These are phyloP conservation scores for Amblyjoppa proteus DNA, from an alignment of 2,888 invertebrate genomes.

Conservation along the genomic window DNA sequence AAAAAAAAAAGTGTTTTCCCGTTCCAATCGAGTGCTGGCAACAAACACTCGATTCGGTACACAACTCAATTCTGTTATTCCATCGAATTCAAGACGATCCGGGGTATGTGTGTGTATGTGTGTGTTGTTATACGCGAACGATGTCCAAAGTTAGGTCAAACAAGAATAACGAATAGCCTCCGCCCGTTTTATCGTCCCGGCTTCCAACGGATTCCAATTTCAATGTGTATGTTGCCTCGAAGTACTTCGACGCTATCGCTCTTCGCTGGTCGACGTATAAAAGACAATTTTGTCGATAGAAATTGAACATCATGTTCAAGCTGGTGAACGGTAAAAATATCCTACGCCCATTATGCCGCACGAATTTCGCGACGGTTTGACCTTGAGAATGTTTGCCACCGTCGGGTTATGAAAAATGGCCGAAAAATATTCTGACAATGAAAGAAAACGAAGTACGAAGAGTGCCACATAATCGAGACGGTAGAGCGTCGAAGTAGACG, in stretches of 20 bases:
- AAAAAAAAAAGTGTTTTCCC: constrained; percentile 4
- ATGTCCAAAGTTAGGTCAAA: constrained; percentile 8
- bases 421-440: not conserved
- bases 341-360: not conserved
- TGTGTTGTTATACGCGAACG: not conserved
- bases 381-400: not conserved
- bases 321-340: not conserved
- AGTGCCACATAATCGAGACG: not conserved
- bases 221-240: constrained; percentile 10
- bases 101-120: not conserved
- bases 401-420: not conserved
- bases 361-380: not conserved
- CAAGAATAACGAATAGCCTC: constrained; percentile 6
- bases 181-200: not conserved
- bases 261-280: not conserved
- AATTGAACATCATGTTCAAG: not conserved
- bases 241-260: not conserved
- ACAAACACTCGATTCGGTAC: constrained; percentile 15
- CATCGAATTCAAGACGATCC: constrained; percentile 15
- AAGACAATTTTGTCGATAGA: not conserved
- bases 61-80: constrained; percentile 17
- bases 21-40: constrained; percentile 15
- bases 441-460: not conserved
- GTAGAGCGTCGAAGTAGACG: not conserved
- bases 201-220: constrained; percentile 9